A percentile compares a stretch with the other conserved stretches of the same genome.
These are phyloP conservation scores for Melopsittacus undulatus DNA, from an alignment of 2,797 vertebrate genomes.

Conservation along the genomic window DNA sequence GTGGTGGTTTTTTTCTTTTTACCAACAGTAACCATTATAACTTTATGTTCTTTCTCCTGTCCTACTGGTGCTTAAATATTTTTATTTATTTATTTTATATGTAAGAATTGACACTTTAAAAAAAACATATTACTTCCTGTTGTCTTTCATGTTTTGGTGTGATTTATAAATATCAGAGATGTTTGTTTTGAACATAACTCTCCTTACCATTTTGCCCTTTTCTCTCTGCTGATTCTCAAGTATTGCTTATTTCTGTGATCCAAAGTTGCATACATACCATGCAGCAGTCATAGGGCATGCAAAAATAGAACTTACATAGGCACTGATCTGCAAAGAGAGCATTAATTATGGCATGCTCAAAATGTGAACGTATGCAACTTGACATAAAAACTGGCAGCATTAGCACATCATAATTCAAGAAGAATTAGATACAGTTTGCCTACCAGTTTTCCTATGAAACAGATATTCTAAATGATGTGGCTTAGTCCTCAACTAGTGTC, in stretches of 20 bases:
- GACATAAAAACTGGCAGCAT: neutral
- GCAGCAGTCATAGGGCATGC: neutral
- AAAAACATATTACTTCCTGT: neutral
- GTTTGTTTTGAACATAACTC: neutral
- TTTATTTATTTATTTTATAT: neutral
- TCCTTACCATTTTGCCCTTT: neutral
- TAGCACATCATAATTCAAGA: neutral
- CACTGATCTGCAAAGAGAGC: neutral
- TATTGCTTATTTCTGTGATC: neutral
- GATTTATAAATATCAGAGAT: neutral
- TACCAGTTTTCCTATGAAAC: neutral
- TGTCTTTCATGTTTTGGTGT: neutral
- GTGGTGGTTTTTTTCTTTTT: neutral
- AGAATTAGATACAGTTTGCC: neutral
- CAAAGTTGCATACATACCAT: neutral
- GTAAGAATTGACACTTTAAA: neutral
- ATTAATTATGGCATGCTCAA: neutral
- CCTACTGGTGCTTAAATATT: neutral
- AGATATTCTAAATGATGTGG: neutral
- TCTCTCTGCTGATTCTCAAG: neutral
- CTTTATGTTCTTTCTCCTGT: neutral
- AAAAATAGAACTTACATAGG: neutral
- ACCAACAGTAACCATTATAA: neutral
- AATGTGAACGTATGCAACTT: neutral
- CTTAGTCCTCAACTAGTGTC: neutral